phyloP scores from a whole-genome alignment of 2,113 vertebrate species.

The Noctilio leporinus region DNA sequence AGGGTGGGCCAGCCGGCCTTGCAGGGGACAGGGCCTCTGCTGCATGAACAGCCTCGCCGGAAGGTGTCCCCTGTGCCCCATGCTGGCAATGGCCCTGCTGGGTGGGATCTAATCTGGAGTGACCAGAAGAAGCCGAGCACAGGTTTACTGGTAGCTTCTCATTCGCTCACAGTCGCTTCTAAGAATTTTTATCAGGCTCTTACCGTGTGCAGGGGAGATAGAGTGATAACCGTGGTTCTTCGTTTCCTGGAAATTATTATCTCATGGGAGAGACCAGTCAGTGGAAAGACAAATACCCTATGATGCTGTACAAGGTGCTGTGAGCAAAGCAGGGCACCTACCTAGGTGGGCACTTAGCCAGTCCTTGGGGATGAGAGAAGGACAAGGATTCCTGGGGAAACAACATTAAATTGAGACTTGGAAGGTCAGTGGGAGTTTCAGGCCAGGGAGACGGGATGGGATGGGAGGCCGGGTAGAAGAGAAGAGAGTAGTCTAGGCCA shows the following conservation, averaged over 20 bases:
- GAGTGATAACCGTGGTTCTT: background rate
- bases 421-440: background rate
- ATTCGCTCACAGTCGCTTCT: background rate
- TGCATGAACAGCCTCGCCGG: background rate
- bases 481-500: background rate
- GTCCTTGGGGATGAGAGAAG: background rate
- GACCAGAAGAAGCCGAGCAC: background rate
- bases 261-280: background rate
- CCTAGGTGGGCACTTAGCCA: too few relatives aligned
- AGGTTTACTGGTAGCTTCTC: background rate
- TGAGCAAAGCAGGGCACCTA: background rate
- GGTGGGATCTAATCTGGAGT: background rate
- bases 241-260: background rate
- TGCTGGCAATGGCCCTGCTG: too few relatives aligned
- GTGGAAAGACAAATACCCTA: background rate
- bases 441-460: background rate
- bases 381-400: background rate
- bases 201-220: background rate
- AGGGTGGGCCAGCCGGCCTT: fast-evolving
- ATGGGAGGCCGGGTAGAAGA: background rate
- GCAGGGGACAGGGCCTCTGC: background rate
- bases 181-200: background rate
- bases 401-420: background rate
- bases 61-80: background rate
- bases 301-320: background rate